Evolutionary conservation across 2,888 invertebrate genomes (phyloP), one percentile per base, ranked within the genome.

Genomic region (Diaperis boleti): DNA sequence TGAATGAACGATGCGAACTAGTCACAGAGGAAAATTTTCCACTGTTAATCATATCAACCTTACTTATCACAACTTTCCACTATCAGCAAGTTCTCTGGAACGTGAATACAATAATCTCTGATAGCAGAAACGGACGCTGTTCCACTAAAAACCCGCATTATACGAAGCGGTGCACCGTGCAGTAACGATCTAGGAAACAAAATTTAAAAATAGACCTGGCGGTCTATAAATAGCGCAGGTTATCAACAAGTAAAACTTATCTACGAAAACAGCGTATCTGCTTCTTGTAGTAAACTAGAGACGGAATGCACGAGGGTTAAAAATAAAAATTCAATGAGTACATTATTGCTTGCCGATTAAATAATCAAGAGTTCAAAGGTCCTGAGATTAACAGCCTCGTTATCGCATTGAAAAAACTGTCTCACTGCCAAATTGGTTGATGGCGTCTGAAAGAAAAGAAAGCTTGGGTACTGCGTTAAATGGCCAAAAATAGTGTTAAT

Each of bases 381-480:
- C 49, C 20, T 26, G 26, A 55, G 62, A 62, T 62, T 62, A 62
- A 56, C 49, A 62, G 56, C 62, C 62, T 56, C 56, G 14, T 42
- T 47, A 47, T 59, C 50, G 14, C 8, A 8, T 42, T 57, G 15
- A 26, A 26, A n/a, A 17, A 20, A 50, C 18, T 17, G 37, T 10
- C 35, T 35, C 33, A 17, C 18, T 22, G 37, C 50, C 37, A 50
- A 50, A 50, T 18, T 39, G 39, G 15, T 11, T 15, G 26, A 26
- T 20, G 10, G 13, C 17, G 41, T 42, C 41, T 42, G 41, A n/a
- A 26, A 26, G 18, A 20, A 39, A 39, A 3, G 7, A 54, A 42
- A 54, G 52, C 39, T 26, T n/a, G n/a, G 52, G 52, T 14, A 22
- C 52, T 54, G 52, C 35, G 8, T 7, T 39, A 17, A 37, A 29